Conservation (phyloP, 2,888 invertebrate species). For the Cerastoderma edule region DNA sequence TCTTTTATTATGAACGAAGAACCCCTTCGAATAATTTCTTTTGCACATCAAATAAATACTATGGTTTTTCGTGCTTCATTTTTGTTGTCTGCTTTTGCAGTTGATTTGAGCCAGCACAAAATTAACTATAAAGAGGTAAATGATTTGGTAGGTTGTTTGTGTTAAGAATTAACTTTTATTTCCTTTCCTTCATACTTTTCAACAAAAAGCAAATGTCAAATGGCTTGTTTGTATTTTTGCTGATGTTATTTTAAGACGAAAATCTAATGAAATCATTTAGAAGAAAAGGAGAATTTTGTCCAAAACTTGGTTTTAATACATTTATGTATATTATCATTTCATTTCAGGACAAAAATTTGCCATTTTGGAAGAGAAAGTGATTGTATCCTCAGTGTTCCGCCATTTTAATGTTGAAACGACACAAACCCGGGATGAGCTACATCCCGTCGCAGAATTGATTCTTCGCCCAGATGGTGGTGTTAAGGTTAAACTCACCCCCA, state of each 20-base stretch:
- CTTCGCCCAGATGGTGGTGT: constrained; percentile 87
- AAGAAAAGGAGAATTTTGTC: background rate
- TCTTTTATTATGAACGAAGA: no score
- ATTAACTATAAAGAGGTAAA: no score
- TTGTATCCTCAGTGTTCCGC: constrained; percentile 86
- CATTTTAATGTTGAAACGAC: constrained; percentile 86
- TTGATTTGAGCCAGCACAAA: no score
- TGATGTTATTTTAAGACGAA: background rate
- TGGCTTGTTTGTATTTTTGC: no score
- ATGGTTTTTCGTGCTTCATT: no score
- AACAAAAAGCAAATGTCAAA: no score
- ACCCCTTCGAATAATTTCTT: no score
- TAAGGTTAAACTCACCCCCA: constrained; percentile 82
- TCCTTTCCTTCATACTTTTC: no score
- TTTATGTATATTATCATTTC: background rate
- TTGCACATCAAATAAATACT: no score
- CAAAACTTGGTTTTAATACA: background rate
- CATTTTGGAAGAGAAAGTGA: constrained; percentile 85
- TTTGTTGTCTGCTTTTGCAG: no score
- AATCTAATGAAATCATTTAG: background rate
- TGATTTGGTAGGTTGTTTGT: no score
- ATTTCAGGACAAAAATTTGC: constrained; percentile 84
- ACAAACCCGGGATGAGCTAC: constrained; percentile 86
- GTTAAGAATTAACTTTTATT: no score
- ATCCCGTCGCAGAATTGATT: constrained; percentile 87